A percentile compares a stretch with the other conserved stretches of the same genome.
These are phyloP conservation scores for Thymallus thymallus DNA, from an alignment of 2,113 vertebrate genomes.

Conservation along the genomic window DNA sequence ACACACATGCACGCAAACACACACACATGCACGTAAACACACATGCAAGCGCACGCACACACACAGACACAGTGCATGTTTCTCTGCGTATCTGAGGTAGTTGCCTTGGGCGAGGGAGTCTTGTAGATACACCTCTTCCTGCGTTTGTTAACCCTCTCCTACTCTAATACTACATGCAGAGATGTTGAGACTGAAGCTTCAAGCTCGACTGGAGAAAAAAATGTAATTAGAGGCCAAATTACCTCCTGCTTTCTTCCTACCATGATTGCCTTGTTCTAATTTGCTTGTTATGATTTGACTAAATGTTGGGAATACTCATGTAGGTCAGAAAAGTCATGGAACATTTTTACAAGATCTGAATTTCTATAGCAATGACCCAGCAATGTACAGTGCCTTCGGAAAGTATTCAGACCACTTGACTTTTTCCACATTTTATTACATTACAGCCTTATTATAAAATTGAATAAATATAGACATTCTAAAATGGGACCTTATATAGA, in stretches of 20 bases:
- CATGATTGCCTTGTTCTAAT: constrained; percentile 64
- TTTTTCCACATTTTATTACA: no score
- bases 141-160: constrained; percentile 60
- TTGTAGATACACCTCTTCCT: constrained; percentile 66
- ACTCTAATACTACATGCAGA: constrained; percentile 6
- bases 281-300: constrained; percentile 51
- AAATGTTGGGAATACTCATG: not conserved
- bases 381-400: no score
- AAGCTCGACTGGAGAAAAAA: constrained; percentile 26
- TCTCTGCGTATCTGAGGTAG: constrained; percentile 51
- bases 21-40: no score
- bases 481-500: no score
- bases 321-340: not conserved
- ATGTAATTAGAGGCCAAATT: constrained; percentile 34
- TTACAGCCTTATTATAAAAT: no score
- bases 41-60: not conserved
- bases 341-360: constrained; percentile 24
- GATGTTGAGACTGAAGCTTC: no score
- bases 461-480: no score
- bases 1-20: not conserved
- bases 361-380: not conserved
- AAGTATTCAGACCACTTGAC: no score
- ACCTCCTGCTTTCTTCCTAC: constrained; percentile 50
- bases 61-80: constrained; percentile 4
- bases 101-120: constrained; percentile 50